phyloP scores from a whole-genome alignment of 1,140 invertebrate genomes.

The Drosophila virilis region DNA sequence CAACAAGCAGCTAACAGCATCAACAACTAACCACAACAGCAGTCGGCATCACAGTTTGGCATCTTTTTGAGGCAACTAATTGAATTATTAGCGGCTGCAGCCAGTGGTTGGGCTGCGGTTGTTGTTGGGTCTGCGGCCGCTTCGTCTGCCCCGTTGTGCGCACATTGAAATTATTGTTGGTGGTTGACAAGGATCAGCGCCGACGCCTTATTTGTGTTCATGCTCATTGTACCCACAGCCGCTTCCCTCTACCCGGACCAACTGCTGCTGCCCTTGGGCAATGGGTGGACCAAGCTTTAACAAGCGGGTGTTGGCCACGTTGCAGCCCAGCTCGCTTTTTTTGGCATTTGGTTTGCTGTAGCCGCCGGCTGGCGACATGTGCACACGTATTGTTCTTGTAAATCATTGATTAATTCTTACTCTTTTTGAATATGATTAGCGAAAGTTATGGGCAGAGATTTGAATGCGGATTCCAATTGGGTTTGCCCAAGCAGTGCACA shows the following conservation, averaged over 20 bases:
- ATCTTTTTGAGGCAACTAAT: slow-evolving; percentile 74
- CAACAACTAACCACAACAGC: slow-evolving; percentile 10
- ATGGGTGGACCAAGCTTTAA: slow-evolving; percentile 61
- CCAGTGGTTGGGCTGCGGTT: slow-evolving; percentile 32
- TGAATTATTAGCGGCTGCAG: slow-evolving; percentile 74
- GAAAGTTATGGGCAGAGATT: slow-evolving; percentile 57
- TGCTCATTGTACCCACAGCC: slow-evolving; percentile 58
- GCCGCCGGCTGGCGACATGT: slow-evolving; percentile 67
- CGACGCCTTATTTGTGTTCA: slow-evolving; percentile 80
- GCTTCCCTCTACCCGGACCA: slow-evolving; percentile 13
- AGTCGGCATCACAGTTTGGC: slow-evolving; percentile 56
- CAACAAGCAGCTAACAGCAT: slow-evolving; percentile 8
- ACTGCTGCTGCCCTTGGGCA: slow-evolving; percentile 53
- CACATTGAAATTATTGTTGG: slow-evolving; percentile 74
- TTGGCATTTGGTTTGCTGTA: slow-evolving; percentile 10
- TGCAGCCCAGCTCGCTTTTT: slow-evolving; percentile 22
- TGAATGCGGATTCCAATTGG: slow-evolving; percentile 30
- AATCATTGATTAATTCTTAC: slow-evolving; percentile 80
- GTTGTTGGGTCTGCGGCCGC: slow-evolving; percentile 17
- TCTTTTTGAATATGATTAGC: slow-evolving; percentile 78
- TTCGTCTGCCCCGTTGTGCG: slow-evolving; percentile 33
- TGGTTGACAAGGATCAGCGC: slow-evolving; percentile 81
- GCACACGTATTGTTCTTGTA: slow-evolving; percentile 81
- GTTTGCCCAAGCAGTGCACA: slow-evolving; percentile 19
- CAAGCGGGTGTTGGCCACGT: slow-evolving; percentile 64